These are phyloP conservation scores for Ormyrus labotus DNA, from an alignment of 2,888 invertebrate genomes.

Conservation along the genomic window DNA sequence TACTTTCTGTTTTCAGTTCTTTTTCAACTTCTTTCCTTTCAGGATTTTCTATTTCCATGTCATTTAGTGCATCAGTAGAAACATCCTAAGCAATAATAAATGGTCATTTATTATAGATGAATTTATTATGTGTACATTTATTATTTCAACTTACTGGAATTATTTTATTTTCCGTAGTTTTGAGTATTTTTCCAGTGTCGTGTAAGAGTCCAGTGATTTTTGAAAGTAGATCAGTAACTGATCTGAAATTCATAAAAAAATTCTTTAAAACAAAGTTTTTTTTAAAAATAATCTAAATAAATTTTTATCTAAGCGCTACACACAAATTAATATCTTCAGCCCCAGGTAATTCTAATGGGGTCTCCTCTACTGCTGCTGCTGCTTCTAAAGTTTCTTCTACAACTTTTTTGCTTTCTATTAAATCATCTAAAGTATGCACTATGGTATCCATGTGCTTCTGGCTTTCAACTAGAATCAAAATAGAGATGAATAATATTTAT, in stretches of 20 bases:
- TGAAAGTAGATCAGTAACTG: conserved; percentile 26
- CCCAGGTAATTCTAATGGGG: neutral
- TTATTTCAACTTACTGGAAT: neutral
- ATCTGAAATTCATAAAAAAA: conserved; percentile 4
- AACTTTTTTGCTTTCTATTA: conserved; percentile 27
- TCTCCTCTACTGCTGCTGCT: neutral
- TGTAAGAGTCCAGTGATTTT: conserved; percentile 24
- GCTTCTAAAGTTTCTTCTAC: conserved; percentile 41
- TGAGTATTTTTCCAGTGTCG: neutral
- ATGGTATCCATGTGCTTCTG: conserved; percentile 45
- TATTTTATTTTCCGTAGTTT: neutral
- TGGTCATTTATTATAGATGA: neutral
- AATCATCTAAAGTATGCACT: conserved; percentile 35
- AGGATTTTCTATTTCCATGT: neutral
- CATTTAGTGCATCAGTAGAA: neutral
- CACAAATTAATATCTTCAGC: conserved; percentile 7
- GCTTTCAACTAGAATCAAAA: conserved; percentile 39
- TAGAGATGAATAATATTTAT: neutral
- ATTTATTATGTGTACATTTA: neutral
- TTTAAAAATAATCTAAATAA: neutral
- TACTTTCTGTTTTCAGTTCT: too few species aligned
- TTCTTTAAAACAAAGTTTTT: neutral
- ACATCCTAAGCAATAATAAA: too few species aligned
- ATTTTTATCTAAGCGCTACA: neutral
- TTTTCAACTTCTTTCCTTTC: neutral